phyloP scores from a whole-genome alignment of 2,113 vertebrate species.

The Nibea albiflora region DNA sequence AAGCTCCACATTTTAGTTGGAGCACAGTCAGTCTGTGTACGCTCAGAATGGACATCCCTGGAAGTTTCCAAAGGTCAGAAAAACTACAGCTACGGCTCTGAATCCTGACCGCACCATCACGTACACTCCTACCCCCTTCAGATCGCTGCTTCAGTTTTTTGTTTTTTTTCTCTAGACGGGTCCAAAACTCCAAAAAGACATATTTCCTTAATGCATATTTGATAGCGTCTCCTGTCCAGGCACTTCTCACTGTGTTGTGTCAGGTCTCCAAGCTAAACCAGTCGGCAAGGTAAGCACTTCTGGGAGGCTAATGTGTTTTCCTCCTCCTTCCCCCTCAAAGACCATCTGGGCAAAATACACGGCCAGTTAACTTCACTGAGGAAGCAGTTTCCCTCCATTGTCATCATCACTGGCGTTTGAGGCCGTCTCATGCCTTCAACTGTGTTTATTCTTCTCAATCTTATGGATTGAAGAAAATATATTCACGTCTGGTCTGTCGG shows the following conservation, averaged over 20 bases:
- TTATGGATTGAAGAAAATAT: neutral
- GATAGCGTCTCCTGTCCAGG: constrained; percentile 14
- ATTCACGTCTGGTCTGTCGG: neutral
- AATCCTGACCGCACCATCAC: neutral
- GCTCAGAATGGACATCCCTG: neutral
- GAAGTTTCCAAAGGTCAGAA: neutral
- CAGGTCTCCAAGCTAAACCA: constrained; percentile 15
- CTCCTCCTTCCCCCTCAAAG: neutral
- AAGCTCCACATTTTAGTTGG: neutral
- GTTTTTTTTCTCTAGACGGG: neutral
- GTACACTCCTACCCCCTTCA: neutral
- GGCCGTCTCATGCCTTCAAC: neutral
- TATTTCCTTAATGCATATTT: constrained; percentile 49
- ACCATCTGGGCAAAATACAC: neutral
- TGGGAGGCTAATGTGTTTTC: constrained; percentile 2
- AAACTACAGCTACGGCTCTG: neutral
- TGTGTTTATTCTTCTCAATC: neutral
- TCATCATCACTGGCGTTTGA: neutral
- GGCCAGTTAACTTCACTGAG: neutral
- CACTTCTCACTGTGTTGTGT: constrained; percentile 12
- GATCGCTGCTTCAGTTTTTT: constrained; percentile 15
- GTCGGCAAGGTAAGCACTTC: constrained; percentile 33
- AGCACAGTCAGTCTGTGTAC: neutral
- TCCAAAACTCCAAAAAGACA: constrained; percentile 32
- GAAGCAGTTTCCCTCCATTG: neutral